Evolutionary conservation across 2,113 vertebrate species (phyloP), one percentile per base, ranked within the genome.

Genomic region (Neogobius melanostomus): DNA sequence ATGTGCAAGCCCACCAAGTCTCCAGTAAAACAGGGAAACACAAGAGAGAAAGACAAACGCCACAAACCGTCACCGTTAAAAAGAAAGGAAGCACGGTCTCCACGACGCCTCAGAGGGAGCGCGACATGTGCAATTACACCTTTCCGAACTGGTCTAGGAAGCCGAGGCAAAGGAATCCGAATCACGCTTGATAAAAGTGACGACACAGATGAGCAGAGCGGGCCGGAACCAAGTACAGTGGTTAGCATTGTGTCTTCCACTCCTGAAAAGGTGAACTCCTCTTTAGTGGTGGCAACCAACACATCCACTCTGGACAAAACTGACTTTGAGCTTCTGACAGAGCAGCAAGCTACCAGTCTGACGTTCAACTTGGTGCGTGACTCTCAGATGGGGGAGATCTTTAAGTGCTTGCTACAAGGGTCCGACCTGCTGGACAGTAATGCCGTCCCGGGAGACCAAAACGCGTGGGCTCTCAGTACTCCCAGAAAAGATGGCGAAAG

Each of bases 321-420:
- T 5, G 96, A 98, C 88, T 93, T 95, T 8, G 93, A 98, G 64
- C 94, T 97, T 50, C 95, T 99, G 43, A 99, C 96, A 1, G 97
- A 99, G 43, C 96, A 98, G 11, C 96, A 97, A 69, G 90, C 95
- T 0, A 96, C 96, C 66, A 97, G 95, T 85, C 91, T 98, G 51
- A 98, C 98, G 0, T 99, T 97, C 85, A 97, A 98, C 88, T 91
- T 98, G 68, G 96, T 97, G 1, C 95, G 95, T 65, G 98, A 99
- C 90, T 94, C 95, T 76, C 97, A 98, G 64, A 99, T 99, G 98
- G 97, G 96, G 69, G 98, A 98, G 69, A 97, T 99, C 82, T 99
- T 99, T 87, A 97, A 96, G 86, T 97, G 94, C 84, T 94, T 99
- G 42, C 82, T 99, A 75, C 95, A 98, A 80, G 95, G 95, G n/a